These are phyloP conservation scores for Megalonaias nervosa DNA, from an alignment of 1,140 invertebrate genomes.

Conservation along the genomic window DNA sequence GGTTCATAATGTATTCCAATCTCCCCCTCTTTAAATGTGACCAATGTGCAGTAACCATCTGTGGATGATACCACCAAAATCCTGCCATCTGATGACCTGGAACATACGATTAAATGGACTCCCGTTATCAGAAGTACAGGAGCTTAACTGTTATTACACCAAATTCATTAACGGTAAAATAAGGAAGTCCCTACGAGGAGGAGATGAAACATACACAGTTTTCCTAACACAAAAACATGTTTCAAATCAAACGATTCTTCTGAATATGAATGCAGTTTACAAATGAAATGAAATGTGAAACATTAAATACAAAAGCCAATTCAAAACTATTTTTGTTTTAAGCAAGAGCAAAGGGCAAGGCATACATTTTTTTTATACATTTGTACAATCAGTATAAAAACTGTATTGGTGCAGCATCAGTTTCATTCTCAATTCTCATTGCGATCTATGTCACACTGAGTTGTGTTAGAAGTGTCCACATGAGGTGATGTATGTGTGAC, in stretches of 20 bases:
- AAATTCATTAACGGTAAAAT: not conserved
- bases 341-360: no score
- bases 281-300: not conserved
- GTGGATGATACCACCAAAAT: constrained; percentile 91
- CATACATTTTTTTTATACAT: no score
- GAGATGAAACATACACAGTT: not conserved
- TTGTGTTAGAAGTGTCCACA: no score
- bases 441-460: no score
- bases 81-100: constrained; percentile 85
- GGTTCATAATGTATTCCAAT: constrained; percentile 80
- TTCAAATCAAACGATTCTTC: not conserved
- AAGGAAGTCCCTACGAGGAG: not conserved
- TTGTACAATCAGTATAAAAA: no score
- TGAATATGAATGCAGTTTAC: not conserved
- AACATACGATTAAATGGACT: constrained; percentile 7
- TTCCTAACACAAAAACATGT: not conserved
- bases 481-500: no score
- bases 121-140: not conserved
- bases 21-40: constrained; percentile 87
- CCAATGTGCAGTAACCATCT: constrained; percentile 95
- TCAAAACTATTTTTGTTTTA: no score
- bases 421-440: no score
- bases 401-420: no score
- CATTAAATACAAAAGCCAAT: no score
- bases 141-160: not conserved